Conservation (phyloP, 1,140 invertebrate species). For the Medauroidea extradentata region DNA sequence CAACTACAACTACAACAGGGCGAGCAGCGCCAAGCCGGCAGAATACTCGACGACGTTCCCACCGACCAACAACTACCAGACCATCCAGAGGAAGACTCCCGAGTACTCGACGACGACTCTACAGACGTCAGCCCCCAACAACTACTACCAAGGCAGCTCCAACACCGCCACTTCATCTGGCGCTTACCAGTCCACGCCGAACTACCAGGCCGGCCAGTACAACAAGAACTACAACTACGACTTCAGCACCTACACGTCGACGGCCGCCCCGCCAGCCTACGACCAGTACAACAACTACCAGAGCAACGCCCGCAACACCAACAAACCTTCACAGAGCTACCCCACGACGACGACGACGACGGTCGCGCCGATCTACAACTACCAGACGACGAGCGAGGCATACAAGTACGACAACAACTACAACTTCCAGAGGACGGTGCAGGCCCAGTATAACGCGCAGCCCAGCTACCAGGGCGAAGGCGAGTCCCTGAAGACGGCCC, state of each 20-base stretch:
- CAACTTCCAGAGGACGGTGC: background rate
- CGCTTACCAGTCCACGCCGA: background rate
- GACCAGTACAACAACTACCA: slow-evolving; percentile 7
- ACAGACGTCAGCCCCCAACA: background rate
- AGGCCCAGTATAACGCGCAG: background rate
- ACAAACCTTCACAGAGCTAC: too few relatives aligned
- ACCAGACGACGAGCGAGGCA: background rate
- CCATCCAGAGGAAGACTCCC: background rate
- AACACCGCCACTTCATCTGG: background rate
- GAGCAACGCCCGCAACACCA: too few relatives aligned
- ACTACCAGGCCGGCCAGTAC: background rate
- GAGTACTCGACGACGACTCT: background rate
- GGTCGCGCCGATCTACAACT: background rate
- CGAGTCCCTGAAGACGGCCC: slow-evolving; percentile 13
- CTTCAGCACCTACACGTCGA: slow-evolving; percentile 1
- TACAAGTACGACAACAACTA: slow-evolving; percentile 3
- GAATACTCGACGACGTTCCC: background rate
- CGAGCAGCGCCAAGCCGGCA: background rate
- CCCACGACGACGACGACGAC: background rate
- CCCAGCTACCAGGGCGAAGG: background rate
- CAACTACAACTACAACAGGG: slow-evolving; percentile 3
- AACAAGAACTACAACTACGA: slow-evolving; percentile 1
- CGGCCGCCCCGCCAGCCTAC: background rate
- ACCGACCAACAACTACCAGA: background rate
- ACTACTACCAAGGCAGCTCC: background rate